Base-by-base conservation (phyloP, 1,140 invertebrate genomes). In the Dendrolimus kikuchii region DNA sequence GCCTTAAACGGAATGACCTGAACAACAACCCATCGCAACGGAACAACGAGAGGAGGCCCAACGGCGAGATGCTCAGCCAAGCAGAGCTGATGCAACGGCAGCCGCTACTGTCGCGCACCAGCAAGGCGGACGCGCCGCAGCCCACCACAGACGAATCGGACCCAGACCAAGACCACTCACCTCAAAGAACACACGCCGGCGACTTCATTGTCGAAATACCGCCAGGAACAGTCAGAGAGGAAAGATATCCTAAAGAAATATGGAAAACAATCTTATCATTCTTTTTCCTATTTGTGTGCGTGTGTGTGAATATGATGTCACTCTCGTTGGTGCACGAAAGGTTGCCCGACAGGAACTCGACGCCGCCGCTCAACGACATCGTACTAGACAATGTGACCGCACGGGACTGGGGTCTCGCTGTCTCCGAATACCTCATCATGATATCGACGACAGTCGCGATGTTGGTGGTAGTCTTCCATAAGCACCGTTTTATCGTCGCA, bases 391-490 rank as follows among this genome's bases (percentile, higher is more conserved):
- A 93, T 71, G 82, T 96, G 42, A 85, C 86, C 49, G 89, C 91
- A 48, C 82, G 89, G 49, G 91, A 93, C 69, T 95, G 94, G 94
- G 94, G 92, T n/a, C 89, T 97, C 9, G 89, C 91, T 73, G 92
- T 95, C 9, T 95, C 94, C 8, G 95, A 97, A 88, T 91, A 95
- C 75, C 89, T 96, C 59, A 96, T 97, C 66, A 94, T 96, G 88
- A 86, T 95, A 68, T 91, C 92, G 50, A 92, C 93, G 40, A 92
- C 91, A 67, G 89, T 91, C 39, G 92, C 92, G 50, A 89, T 94
- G 82, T 65, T 95, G 59, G 90, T 95, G 59, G 89, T 96, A 50
- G 86, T 95, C 66, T 92, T 96, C 79, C 95, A 96, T 88, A 95
- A 93, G 74, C 93, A 96, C 86, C 92, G 95, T 90, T 95, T 95